These are phyloP conservation scores for Acrobasis consociella DNA, from an alignment of 2,888 invertebrate species.

Conservation along the genomic window DNA sequence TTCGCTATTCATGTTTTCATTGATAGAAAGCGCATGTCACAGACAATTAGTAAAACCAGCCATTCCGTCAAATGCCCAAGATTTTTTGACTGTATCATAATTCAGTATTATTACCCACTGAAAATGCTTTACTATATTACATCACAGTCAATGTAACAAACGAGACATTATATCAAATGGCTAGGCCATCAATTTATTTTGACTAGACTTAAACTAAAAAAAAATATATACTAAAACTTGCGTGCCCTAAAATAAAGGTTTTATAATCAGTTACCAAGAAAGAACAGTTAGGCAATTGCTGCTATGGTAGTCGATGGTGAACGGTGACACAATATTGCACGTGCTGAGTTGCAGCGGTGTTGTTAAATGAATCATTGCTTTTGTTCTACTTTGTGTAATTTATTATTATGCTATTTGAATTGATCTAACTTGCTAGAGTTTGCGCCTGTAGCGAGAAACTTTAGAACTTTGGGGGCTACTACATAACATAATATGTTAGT, in stretches of 20 bases:
- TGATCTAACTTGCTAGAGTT: not conserved
- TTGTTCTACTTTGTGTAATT: slow-evolving; percentile 7
- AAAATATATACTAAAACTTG: not conserved
- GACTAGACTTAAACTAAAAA: not conserved
- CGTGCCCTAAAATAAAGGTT: not conserved
- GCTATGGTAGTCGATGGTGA: slow-evolving; percentile 11
- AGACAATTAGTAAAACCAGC: too few relatives aligned
- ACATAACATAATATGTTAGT: too few relatives aligned
- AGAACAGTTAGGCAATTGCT: not conserved
- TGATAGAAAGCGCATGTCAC: too few relatives aligned
- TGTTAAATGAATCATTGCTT: slow-evolving; percentile 16
- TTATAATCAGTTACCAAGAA: not conserved
- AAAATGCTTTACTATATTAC: too few relatives aligned
- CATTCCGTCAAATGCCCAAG: too few relatives aligned
- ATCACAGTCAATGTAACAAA: too few relatives aligned
- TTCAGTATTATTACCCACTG: too few relatives aligned
- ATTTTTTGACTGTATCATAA: too few relatives aligned
- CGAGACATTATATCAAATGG: not conserved
- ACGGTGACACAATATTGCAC: slow-evolving; percentile 15
- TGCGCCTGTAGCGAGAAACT: not conserved
- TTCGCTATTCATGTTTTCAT: too few relatives aligned
- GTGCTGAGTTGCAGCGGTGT: not conserved
- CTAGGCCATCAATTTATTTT: not conserved
- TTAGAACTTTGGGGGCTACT: too few relatives aligned
- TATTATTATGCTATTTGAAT: not conserved